Percentiles rank a stretch among this genome's conserved stretches.
Evolutionary conservation across 2,113 vertebrate species (phyloP).

Genomic region (Axis porcinus): DNA sequence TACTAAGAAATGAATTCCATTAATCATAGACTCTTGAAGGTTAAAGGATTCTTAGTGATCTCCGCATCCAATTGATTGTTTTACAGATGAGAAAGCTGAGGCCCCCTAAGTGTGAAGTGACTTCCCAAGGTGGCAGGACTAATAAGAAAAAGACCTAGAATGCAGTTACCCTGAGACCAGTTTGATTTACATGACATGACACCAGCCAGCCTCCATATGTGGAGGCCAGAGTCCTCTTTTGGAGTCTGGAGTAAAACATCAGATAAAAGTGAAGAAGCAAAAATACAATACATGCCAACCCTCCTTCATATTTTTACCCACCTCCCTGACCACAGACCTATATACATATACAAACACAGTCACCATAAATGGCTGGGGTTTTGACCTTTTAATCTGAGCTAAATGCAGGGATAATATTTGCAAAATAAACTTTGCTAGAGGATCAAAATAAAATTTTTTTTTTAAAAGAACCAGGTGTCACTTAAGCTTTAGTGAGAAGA

Average conservation of each 20-base stretch:
- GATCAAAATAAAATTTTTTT: not conserved
- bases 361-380: not conserved
- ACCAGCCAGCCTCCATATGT: not conserved
- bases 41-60: conserved; percentile 19
- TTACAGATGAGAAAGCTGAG: conserved; percentile 77
- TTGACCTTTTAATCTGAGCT: not conserved
- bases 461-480: not conserved
- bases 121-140: conserved; percentile 53
- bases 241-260: not conserved
- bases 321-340: not conserved
- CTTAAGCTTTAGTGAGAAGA: not conserved
- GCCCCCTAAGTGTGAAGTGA: conserved; percentile 48
- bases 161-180: not conserved
- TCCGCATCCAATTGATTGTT: conserved; percentile 35
- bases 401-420: not conserved
- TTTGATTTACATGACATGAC: not conserved
- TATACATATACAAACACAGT: not conserved
- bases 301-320: not conserved
- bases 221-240: not conserved
- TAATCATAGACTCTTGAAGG: not conserved
- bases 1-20: not conserved
- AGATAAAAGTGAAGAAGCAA: not conserved
- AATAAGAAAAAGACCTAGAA: not conserved
- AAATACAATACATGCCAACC: not conserved
- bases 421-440: not conserved